Evolutionary conservation across 2,888 invertebrate genomes (phyloP).

Genomic region (Drosophila sordidapex): DNA sequence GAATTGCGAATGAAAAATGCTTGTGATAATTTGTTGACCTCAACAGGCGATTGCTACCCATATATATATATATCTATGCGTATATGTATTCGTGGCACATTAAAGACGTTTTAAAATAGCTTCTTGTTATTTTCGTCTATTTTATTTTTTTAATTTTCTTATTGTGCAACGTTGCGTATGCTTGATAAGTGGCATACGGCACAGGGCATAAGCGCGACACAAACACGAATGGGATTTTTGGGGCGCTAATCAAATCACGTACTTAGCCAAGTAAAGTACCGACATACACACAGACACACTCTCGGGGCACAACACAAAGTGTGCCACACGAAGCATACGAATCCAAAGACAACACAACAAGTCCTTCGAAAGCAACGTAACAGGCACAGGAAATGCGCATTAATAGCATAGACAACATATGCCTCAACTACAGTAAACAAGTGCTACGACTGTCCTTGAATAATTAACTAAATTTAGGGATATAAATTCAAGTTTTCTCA

Average conservation of each 20-base stretch:
- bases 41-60: slow-evolving; percentile 63
- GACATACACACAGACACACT: slow-evolving; percentile 13
- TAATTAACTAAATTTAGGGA: not conserved
- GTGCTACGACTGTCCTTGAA: slow-evolving; percentile 7
- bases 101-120: slow-evolving; percentile 43
- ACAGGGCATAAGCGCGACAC: slow-evolving; percentile 40
- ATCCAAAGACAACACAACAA: slow-evolving; percentile 46
- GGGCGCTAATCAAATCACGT: slow-evolving; percentile 79
- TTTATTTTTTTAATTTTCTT: slow-evolving; percentile 12
- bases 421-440: slow-evolving; percentile 35
- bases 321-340: slow-evolving; percentile 34
- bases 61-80: not conserved
- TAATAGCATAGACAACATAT: slow-evolving; percentile 67
- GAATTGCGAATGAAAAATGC: slow-evolving; percentile 70
- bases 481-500: not conserved
- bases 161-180: slow-evolving; percentile 60
- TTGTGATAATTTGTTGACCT: slow-evolving; percentile 75
- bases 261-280: slow-evolving; percentile 79
- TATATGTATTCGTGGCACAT: slow-evolving; percentile 4
- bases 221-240: slow-evolving; percentile 65
- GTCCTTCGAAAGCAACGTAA: slow-evolving; percentile 25
- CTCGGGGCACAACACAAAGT: slow-evolving; percentile 25
- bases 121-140: slow-evolving; percentile 14
- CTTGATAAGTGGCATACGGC: slow-evolving; percentile 57
- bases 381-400: slow-evolving; percentile 62